phyloP scores from a whole-genome alignment of 2,113 vertebrate species.

The Chionomys nivalis region DNA sequence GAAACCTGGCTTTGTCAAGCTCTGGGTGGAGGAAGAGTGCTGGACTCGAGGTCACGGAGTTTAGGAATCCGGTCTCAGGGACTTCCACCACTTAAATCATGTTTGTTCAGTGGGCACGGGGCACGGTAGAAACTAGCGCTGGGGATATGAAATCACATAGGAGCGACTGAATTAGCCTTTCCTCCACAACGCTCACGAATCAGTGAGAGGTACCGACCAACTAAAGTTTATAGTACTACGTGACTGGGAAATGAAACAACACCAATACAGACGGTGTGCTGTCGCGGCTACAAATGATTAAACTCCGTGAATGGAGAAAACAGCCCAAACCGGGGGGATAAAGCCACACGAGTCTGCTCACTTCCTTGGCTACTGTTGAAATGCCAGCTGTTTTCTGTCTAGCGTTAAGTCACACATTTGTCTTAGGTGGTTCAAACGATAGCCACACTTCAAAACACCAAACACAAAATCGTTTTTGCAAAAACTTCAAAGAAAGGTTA shows the following conservation, averaged over 20 bases:
- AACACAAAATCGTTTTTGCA: background rate
- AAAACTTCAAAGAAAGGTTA: constrained; percentile 27
- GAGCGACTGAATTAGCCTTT: background rate
- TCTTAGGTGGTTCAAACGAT: background rate
- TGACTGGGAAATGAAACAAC: background rate
- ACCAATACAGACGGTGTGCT: background rate
- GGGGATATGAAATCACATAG: background rate
- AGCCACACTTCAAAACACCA: background rate
- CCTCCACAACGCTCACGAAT: background rate
- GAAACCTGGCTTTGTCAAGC: background rate
- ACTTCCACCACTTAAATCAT: background rate
- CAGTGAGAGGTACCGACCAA: background rate
- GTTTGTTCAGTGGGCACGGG: background rate
- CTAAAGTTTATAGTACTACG: background rate
- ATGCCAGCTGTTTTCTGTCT: background rate
- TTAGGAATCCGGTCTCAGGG: background rate
- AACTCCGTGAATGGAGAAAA: background rate
- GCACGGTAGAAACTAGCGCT: background rate
- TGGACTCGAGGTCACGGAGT: background rate
- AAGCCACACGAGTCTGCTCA: background rate
- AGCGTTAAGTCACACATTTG: background rate
- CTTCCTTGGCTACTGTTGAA: background rate
- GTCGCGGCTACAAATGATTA: background rate
- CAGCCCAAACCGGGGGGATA: background rate
- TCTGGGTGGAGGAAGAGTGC: background rate